Conservation (phyloP, 2,113 vertebrate species). For the Vulpes ferrilata region DNA sequence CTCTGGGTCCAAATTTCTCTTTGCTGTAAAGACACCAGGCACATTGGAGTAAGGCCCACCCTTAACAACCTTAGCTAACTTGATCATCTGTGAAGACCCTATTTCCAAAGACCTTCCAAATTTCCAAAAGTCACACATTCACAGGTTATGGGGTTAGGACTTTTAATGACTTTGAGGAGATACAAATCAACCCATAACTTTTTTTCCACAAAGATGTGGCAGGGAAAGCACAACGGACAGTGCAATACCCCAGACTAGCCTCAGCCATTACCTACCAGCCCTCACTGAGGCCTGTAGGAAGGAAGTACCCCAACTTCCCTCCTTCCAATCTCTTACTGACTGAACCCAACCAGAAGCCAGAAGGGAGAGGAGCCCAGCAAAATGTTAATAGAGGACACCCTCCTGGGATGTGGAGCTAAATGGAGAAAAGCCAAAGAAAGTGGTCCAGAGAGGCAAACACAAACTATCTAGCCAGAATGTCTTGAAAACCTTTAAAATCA, state of each 20-base stretch:
- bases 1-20: background rate
- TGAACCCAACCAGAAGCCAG: background rate
- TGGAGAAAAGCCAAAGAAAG: background rate
- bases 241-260: background rate
- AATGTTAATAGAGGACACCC: background rate
- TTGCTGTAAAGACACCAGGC: background rate
- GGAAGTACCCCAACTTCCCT: background rate
- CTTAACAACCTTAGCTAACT: background rate
- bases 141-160: background rate
- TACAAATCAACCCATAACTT: background rate
- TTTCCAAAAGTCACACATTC: background rate
- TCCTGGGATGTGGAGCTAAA: background rate
- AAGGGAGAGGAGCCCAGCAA: background rate
- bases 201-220: background rate
- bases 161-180: background rate
- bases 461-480: background rate
- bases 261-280: background rate
- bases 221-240: background rate
- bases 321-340: background rate
- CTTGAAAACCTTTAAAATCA: background rate
- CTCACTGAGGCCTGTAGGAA: background rate
- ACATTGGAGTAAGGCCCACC: background rate
- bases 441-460: background rate
- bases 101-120: slow-evolving; percentile 11
- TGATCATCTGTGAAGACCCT: background rate